These are phyloP conservation scores for Mantis religiosa DNA, from an alignment of 2,888 invertebrate species.

Conservation along the genomic window DNA sequence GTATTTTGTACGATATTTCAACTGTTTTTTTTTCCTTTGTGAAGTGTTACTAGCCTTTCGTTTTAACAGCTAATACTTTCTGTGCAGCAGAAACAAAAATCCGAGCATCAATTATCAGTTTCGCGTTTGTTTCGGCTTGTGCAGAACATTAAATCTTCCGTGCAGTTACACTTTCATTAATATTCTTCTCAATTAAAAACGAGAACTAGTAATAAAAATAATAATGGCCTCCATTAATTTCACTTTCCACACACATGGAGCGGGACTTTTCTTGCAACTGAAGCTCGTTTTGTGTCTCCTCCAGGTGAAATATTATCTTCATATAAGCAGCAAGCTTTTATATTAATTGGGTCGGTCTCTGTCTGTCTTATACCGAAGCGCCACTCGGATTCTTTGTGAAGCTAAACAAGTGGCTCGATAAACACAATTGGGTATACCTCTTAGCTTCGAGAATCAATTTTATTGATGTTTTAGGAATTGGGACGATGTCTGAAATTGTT, in stretches of 20 bases:
- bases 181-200: neutral
- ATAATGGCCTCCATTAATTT: neutral
- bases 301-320: neutral
- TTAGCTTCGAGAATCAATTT: no score
- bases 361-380: no score
- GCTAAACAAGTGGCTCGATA: no score
- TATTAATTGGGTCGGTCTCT: neutral
- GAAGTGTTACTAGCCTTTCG: neutral
- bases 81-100: neutral
- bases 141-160: neutral
- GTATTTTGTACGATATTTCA: no score
- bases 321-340: neutral
- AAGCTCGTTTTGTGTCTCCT: neutral
- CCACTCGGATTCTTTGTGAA: no score
- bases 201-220: neutral
- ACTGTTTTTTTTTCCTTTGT: neutral
- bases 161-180: neutral
- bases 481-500: no score
- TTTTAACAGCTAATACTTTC: neutral
- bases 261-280: no score
- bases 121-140: neutral
- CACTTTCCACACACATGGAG: neutral
- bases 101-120: neutral
- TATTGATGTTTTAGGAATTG: no score
- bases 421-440: no score